Percentiles rank a stretch among this genome's conserved stretches.
Conservation (phyloP, 1,140 invertebrate species). For the Monomorium pharaonis region DNA sequence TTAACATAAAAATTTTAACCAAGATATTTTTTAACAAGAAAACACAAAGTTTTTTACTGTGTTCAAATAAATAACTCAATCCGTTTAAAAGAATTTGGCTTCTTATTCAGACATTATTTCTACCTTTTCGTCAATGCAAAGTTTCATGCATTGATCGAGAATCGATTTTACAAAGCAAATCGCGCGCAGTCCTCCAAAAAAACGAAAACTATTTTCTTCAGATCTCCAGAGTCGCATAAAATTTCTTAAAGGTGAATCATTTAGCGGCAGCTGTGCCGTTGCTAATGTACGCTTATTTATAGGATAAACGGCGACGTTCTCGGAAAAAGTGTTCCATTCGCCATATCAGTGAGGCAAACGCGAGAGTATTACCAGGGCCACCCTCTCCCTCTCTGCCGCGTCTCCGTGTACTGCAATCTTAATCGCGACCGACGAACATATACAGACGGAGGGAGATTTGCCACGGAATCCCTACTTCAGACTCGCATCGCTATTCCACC, state of each 20-base stretch:
- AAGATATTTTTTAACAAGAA: no score
- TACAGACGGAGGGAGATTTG: not conserved
- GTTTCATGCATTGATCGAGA: not conserved
- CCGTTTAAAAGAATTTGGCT: no score
- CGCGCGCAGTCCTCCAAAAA: not conserved
- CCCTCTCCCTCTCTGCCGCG: not conserved
- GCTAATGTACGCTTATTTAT: slow-evolving; percentile 67
- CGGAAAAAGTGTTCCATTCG: slow-evolving; percentile 49
- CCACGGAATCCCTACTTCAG: not conserved
- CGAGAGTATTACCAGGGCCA: not conserved
- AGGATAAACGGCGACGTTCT: slow-evolving; percentile 64
- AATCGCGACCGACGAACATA: not conserved
- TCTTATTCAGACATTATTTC: no score
- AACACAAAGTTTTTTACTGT: no score
- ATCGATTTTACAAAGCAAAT: not conserved
- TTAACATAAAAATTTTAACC: no score
- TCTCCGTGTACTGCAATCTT: not conserved
- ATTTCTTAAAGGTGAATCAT: slow-evolving; percentile 60
- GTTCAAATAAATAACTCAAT: no score
- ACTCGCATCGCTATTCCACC: slow-evolving; percentile 27
- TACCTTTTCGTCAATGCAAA: no score
- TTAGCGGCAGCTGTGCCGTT: slow-evolving; percentile 57
- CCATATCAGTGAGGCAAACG: slow-evolving; percentile 56
- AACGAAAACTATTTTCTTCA: slow-evolving; percentile 11
- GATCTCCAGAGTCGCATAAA: slow-evolving; percentile 52